phyloP scores from a whole-genome alignment of 2,113 vertebrate species.

The Grammomys surdaster region DNA sequence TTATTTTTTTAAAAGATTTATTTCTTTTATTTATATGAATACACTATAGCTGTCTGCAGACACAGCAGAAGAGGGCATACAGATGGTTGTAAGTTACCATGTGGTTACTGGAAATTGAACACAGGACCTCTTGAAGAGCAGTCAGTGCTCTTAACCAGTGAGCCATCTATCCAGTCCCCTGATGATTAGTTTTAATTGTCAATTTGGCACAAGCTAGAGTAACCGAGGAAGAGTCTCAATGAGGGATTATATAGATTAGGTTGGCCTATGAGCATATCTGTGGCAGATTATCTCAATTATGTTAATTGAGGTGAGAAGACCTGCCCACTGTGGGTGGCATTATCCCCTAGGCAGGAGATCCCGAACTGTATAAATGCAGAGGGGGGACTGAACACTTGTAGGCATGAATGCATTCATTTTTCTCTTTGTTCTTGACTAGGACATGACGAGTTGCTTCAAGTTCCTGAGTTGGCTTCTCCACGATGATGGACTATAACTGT shows the following conservation, averaged over 20 bases:
- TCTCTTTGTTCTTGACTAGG: neutral
- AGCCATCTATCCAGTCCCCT: too few relatives aligned
- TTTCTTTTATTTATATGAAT: neutral
- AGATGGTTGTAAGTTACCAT: too few relatives aligned
- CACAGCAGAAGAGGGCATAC: too few relatives aligned
- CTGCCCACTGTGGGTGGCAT: neutral
- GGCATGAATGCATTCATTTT: neutral
- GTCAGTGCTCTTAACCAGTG: too few relatives aligned
- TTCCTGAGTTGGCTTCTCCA: neutral
- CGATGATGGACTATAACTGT: neutral
- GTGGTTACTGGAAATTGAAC: too few relatives aligned
- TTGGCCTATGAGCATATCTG: neutral
- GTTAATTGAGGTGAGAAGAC: too few relatives aligned
- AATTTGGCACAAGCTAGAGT: neutral
- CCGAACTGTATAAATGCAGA: neutral
- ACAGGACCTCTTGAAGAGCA: too few relatives aligned
- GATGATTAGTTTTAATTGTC: neutral
- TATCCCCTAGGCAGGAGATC: neutral
- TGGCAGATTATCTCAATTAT: neutral
- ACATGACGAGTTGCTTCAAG: neutral
- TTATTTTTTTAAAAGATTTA: neutral
- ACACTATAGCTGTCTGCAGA: too few relatives aligned
- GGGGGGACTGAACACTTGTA: neutral
- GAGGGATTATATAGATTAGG: neutral
- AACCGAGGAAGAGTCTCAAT: neutral